Base-by-base conservation (phyloP, 1,140 invertebrate species). In the Halictus rubicundus region DNA sequence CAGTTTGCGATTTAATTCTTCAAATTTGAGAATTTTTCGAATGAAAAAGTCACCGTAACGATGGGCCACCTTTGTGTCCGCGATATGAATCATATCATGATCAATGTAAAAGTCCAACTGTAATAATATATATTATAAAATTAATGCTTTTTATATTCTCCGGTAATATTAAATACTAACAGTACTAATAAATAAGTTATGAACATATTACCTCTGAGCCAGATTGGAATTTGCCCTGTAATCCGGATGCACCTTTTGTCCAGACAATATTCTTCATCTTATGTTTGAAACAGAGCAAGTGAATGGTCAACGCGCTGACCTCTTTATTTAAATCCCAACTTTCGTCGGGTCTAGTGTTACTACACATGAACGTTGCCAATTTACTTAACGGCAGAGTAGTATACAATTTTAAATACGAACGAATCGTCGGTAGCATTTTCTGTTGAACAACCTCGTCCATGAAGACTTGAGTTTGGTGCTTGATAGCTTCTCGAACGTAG, bases 211-310 rank as follows among this genome's bases (percentile, higher is more conserved):
- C 97, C 95, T 99, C 99, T 25, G 98, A 99, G 2, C 98, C 98
- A 64, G 98, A 99, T 92, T 99, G 98, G 91, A 99, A 99, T 91
- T 98, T 98, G 69, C 99, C 99, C 84, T 99, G 98, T 49, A 99
- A 94, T 21, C 97, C 97, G 87, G 98, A 99, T 37, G 97, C 95
- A 8, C 96, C 97, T 91, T 98, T 99, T 14, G 96, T 98, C 98
- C 98, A 99, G 9, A 99, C 99, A 66, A 99, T 96, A 92, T 99
- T 99, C 93, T 99, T 99, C 98, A 99, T 99, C 93, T 99, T 99
- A 92, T 99, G 98, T 93, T 99, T 99, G 91, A 99, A 99, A 91
- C 98, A 98, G 64, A 99, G 94, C 84, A 99, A 93, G 91, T 98
- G 96, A 72, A 97, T 98, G 54, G 96, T 95, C 61, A 99, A 94